These are phyloP conservation scores for Caenorhabditis sp. DNA, from an alignment of 2,888 invertebrate species.

Conservation along the genomic window DNA sequence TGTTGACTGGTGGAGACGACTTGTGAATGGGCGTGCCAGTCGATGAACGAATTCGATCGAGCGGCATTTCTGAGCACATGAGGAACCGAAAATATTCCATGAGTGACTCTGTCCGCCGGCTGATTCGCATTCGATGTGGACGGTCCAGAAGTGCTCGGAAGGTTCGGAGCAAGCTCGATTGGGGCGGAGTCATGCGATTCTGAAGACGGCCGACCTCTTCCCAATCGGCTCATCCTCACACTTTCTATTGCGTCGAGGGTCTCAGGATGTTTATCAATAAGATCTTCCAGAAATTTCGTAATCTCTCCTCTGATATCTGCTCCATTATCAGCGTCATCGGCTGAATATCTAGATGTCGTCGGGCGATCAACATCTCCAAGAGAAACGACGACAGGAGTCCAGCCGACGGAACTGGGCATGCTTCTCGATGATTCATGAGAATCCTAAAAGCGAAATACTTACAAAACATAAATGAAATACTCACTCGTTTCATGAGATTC, in stretches of 20 bases:
- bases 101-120: conserved; percentile 16
- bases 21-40: conserved; percentile 59
- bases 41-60: conserved; percentile 58
- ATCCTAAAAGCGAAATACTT: too few species aligned
- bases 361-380: conserved; percentile 58
- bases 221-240: conserved; percentile 74
- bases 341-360: conserved; percentile 61
- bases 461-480: too few species aligned
- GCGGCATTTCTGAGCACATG: conserved; percentile 53
- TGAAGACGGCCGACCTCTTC: conserved; percentile 38
- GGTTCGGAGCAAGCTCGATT: conserved; percentile 26
- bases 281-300: conserved; percentile 80
- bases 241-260: conserved; percentile 82
- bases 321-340: conserved; percentile 61
- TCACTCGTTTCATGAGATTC: conserved; percentile 40
- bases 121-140: conserved; percentile 12
- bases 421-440: conserved; percentile 61
- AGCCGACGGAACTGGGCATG: conserved; percentile 63
- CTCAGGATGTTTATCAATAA: conserved; percentile 83
- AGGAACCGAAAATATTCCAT: conserved; percentile 53
- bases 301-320: conserved; percentile 78
- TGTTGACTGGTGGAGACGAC: conserved; percentile 47
- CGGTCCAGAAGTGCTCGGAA: conserved; percentile 8
- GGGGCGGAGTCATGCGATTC: conserved; percentile 41
- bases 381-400: conserved; percentile 69